Evolutionary conservation across 2,113 vertebrate species (phyloP).

Genomic region (Crotalus horridus): DNA sequence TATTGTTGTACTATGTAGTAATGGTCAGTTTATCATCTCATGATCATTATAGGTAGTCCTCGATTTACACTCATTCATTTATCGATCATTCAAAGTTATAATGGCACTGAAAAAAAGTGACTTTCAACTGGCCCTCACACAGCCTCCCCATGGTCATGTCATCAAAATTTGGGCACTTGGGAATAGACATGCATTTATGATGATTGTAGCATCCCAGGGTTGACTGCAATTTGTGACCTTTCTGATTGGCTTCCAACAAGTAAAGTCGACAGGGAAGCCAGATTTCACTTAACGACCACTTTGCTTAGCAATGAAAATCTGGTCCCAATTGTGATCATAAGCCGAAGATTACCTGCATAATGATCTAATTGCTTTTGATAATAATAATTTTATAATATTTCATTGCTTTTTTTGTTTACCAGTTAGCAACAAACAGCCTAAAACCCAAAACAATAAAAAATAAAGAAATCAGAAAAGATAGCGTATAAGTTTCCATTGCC

Average conservation of each 20-base stretch:
- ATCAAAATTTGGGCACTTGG: neutral
- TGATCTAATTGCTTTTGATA: neutral
- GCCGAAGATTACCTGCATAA: neutral
- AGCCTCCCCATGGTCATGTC: neutral
- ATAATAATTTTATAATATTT: neutral
- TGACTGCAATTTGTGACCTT: neutral
- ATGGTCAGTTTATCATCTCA: neutral
- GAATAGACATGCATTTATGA: neutral
- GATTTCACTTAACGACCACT: neutral
- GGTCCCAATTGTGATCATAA: neutral
- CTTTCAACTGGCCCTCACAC: no score
- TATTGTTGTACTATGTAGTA: neutral
- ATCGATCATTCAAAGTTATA: no score
- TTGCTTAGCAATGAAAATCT: neutral
- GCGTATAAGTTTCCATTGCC: neutral
- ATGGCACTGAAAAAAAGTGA: no score
- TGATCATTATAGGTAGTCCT: no score
- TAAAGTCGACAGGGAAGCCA: neutral
- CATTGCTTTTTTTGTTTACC: neutral
- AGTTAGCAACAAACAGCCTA: neutral
- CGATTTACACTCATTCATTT: no score
- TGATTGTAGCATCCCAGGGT: neutral
- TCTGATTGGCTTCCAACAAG: neutral
- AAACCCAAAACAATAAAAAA: neutral
- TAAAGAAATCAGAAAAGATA: neutral